phyloP scores from a whole-genome alignment of 2,113 vertebrate species.

The Mungos mungo region DNA sequence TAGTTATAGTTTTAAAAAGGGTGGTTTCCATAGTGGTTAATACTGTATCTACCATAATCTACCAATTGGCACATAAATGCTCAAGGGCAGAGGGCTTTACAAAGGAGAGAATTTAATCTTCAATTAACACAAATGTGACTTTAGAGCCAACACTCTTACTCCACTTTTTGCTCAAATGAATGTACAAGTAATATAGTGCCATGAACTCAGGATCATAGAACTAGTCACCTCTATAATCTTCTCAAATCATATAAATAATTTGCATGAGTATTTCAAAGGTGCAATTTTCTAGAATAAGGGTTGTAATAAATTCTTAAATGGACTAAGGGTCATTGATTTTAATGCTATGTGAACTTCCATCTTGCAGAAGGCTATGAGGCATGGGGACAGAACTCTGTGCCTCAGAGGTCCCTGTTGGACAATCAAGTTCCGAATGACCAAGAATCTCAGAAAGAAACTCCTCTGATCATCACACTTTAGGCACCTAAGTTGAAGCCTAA shows the following conservation, averaged over 20 bases:
- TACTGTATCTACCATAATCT: not conserved
- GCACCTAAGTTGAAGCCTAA: not conserved
- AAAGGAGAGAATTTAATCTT: not conserved
- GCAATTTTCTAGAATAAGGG: not conserved
- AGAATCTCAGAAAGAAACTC: rapidly evolving
- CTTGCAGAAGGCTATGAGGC: too few species aligned
- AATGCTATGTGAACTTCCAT: not conserved
- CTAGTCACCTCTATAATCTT: not conserved
- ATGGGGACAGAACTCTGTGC: not conserved
- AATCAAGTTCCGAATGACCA: not conserved
- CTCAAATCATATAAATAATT: not conserved
- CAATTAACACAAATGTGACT: not conserved
- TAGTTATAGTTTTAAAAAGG: not conserved
- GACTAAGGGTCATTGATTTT: not conserved
- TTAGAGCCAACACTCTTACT: not conserved
- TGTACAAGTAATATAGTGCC: not conserved
- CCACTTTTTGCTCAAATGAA: not conserved
- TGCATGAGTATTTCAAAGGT: not conserved
- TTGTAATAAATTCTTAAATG: not conserved
- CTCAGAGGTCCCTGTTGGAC: not conserved
- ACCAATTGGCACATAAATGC: not conserved
- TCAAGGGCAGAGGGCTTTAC: not conserved
- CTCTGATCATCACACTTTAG: rapidly evolving
- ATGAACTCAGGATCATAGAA: not conserved
- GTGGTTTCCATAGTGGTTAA: not conserved